Evolutionary conservation across 2,113 vertebrate species (phyloP), one percentile per base, ranked within the genome.

Genomic region (Carassius auratus): DNA sequence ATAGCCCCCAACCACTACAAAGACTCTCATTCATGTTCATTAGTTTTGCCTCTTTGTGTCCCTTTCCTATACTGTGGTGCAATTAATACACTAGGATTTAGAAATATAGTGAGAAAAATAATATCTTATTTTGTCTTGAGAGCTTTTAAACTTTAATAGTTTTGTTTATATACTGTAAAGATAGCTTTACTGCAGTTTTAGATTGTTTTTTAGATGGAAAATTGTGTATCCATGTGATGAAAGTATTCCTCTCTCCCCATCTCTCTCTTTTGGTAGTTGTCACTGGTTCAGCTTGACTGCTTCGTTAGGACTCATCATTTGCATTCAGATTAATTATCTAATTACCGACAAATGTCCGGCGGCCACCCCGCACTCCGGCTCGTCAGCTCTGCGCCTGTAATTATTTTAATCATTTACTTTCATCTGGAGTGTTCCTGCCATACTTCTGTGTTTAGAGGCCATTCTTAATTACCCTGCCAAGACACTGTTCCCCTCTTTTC

Each of bases 371-470:
- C 95, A 95, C 96, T 97, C 96, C 94, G 95, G 96, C 97, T 97
- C 97, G 96, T 98, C 97, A 99, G 96, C 97, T 97, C 96, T 95
- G 96, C 96, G 97, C 96, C 97, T 97, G 97, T 98, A 99, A 99
- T 99, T 99, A 99, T 99, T 99, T 99, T 99, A 99, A 99, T 99
- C 97, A 99, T 99, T 98, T 99, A 97, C 98, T 99, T 99, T 99
- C 97, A 99, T 99, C 97, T 99, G 98, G 95, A 97, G 96, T 97
- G 96, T 97, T 94, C 96, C 96, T 97, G 96, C 97, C 97, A 94
- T 94, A 96, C 96, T 95, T 96, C 97, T 95, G 96, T 93, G 96
- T 97, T 98, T 96, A 96, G 96, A 97, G 97, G 97, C 97, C 97
- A 97, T 97, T 97, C 98, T 98, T 98, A 99, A 98, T 99, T 95